Percentiles rank a stretch among this genome's conserved stretches.
Evolutionary conservation across 2,888 invertebrate genomes (phyloP).

Genomic region (Spodoptera picta): DNA sequence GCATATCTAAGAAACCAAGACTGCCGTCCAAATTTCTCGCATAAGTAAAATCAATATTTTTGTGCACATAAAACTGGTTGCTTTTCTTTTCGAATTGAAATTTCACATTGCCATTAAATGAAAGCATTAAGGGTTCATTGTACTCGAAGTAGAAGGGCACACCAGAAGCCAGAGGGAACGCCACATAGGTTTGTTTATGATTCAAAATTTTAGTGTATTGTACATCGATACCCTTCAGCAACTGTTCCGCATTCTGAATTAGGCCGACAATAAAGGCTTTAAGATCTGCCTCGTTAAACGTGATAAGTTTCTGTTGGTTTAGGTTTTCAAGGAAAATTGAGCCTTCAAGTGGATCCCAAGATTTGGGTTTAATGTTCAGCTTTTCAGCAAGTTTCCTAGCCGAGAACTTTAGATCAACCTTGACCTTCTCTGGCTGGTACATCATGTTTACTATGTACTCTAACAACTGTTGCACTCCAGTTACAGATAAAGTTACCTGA

Average conservation of each 20-base stretch:
- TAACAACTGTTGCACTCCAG: slow-evolving; percentile 73
- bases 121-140: slow-evolving; percentile 87
- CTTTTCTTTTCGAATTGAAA: slow-evolving; percentile 17
- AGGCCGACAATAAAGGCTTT: slow-evolving; percentile 79
- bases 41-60: slow-evolving; percentile 83
- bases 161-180: slow-evolving; percentile 92
- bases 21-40: slow-evolving; percentile 88
- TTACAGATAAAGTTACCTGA: slow-evolving; percentile 74
- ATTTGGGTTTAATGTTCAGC: slow-evolving; percentile 87
- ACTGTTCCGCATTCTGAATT: slow-evolving; percentile 69
- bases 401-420: slow-evolving; percentile 77
- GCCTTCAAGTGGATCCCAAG: slow-evolving; percentile 89
- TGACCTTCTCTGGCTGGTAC: slow-evolving; percentile 52
- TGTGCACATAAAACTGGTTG: slow-evolving; percentile 68
- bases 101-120: slow-evolving; percentile 70
- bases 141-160: slow-evolving; percentile 90
- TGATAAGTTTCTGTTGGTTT: slow-evolving; percentile 81
- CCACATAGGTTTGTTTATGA: slow-evolving; percentile 87
- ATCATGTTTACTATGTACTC: slow-evolving; percentile 60
- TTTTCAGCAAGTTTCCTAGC: slow-evolving; percentile 88
- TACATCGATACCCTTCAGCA: slow-evolving; percentile 84
- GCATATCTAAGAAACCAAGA: slow-evolving; percentile 90
- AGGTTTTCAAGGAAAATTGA: slow-evolving; percentile 80
- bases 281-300: slow-evolving; percentile 88
- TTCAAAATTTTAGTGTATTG: slow-evolving; percentile 89